phyloP scores from a whole-genome alignment of 2,888 invertebrate species.

The Litoditis marina region DNA sequence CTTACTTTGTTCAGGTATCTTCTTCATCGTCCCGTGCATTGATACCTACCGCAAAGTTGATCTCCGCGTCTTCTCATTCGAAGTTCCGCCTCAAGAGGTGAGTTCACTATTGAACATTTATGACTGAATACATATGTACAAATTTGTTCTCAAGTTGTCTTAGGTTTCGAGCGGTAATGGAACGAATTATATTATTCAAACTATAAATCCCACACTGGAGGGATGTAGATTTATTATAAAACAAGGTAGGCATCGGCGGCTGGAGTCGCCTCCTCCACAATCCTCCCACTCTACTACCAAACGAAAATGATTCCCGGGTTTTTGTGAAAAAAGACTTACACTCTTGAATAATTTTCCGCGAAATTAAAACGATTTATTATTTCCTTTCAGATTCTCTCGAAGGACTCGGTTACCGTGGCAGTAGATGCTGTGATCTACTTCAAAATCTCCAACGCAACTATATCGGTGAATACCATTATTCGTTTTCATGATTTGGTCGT shows the following conservation, averaged over 20 bases:
- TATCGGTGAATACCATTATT: conserved; percentile 68
- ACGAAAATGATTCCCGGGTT: no score
- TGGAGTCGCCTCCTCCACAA: no score
- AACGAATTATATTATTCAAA: no score
- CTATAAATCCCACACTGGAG: no score
- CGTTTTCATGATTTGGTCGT: background rate
- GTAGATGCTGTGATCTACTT: conserved; percentile 78
- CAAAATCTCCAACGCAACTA: conserved; percentile 86
- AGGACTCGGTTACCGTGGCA: conserved; percentile 93
- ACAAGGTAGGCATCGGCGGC: no score
- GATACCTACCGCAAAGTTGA: conserved; percentile 73
- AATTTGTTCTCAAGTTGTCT: conserved; percentile 2
- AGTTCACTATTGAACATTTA: background rate
- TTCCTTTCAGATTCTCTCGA: conserved; percentile 32
- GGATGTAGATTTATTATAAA: no score
- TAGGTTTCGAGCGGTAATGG: no score
- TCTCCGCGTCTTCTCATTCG: conserved; percentile 88
- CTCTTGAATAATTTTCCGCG: no score
- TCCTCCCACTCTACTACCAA: no score
- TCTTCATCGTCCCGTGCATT: conserved; percentile 73
- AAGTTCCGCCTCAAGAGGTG: conserved; percentile 95
- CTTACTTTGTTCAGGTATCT: no score
- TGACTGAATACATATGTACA: background rate
- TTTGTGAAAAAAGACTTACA: no score
- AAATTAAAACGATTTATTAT: no score